Evolutionary conservation across 2,113 vertebrate species (phyloP), one percentile per base, ranked within the genome.

Genomic region (Rhinolophus ferrumequinum): DNA sequence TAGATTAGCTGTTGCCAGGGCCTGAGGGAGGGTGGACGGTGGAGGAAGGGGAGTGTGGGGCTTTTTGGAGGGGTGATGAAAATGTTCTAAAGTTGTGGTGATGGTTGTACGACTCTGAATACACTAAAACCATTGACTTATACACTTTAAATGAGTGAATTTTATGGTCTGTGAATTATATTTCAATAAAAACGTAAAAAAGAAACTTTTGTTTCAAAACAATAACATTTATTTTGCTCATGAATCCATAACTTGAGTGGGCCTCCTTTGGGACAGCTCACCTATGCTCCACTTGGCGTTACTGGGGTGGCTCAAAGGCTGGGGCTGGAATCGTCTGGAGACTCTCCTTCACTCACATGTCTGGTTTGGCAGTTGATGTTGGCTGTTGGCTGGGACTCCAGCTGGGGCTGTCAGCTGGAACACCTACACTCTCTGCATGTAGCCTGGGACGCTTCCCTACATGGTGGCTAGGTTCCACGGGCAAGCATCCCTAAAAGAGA

Each of bases 171-270:
- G 60, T 28, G 60, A 95, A 95, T 96, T 85, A 75, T 95, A 95
- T 95, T 88, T 93, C 90, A 72, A 89, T 93, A 93, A 94, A 91
- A 22, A 81, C 70, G 81, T 96, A 92, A 80, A 62, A 93, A 86
- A 90, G 80, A 73, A 95, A 73, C 95, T 84, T 82, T 21, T 58
- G 64, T 83, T 83, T 97, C 83, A 70, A 70, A 96, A 56, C 82
- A 77, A n/a, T 30, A 92, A 47, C 62, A 52, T 94, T 84, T 72
- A 12, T 52, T 93, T 92, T 90, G 77, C 67, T 95, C 24, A 30
- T 47, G 84, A 92, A 84, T 90, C 50, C 35, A 16, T 50, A 26
- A 47, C 75, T 56, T 28, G 67, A 86, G 54, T 84, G 28, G 84
- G 4, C 47, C 18, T 96, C 84, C 62, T 72, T 47, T 18, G 35